Evolutionary conservation across 2,113 vertebrate species (phyloP), one percentile per base, ranked within the genome.

Genomic region (Scortum barcoo): DNA sequence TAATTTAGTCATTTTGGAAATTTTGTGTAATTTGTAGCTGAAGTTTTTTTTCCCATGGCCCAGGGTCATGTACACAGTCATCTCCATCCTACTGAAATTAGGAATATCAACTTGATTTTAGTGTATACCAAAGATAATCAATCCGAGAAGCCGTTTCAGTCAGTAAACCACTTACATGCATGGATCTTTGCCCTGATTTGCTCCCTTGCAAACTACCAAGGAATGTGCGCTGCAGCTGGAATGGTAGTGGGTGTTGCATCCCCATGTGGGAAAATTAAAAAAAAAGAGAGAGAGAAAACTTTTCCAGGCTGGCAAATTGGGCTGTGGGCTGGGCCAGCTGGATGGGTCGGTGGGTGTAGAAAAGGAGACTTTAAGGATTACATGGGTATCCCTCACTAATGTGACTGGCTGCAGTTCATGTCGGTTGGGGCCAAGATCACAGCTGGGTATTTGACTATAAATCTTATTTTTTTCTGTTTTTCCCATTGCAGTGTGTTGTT

Each of bases 141-240:
- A 33, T 2, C 4, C n/a, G 61, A 66, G 33, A 46, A 65, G 24
- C 16, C 19, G 7, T 13, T 63, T 69, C 11, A 40, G 42, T 72
- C 54, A 16, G 11, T 65, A 9, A 85, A 75, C n/a, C 36, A 48
- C n/a, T 40, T 62, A 76, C 74, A 83, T 46, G 10, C 83, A 40
- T 73, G 24, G 82, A 75, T 40, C 54, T 71, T 46, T 72, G 56
- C 69, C 81, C 58, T 24, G 53, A 84, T 78, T 79, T 63, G 54
- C 71, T 85, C 71, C 30, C 9, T 58, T 63, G 62, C 51, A 57
- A 77, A 70, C 69, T 46, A 11, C 53, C 73, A 20, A 78, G 76
- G 78, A 88, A 88, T 85, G 80, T 81, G 56, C 17, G 22, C 28
- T 24, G 56, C 87, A 91, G 88, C 86, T 93, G 92, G 77, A 66